These are phyloP conservation scores for Takifugu rubripes DNA, from an alignment of 2,797 vertebrate genomes.

Conservation along the genomic window DNA sequence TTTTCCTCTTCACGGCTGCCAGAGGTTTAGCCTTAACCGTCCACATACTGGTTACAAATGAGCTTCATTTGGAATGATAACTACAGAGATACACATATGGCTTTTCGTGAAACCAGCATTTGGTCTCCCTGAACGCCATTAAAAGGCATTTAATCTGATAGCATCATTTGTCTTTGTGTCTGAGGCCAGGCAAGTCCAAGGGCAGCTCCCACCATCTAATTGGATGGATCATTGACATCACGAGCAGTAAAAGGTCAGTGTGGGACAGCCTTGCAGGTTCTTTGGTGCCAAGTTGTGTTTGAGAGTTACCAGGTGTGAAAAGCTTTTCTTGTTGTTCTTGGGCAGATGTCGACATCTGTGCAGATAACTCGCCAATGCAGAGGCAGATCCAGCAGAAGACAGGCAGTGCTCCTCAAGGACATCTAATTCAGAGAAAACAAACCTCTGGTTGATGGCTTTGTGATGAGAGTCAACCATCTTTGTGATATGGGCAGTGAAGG, in stretches of 20 bases:
- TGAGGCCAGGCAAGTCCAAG: constrained; percentile 79
- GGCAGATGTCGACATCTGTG: constrained; percentile 76
- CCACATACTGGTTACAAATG: constrained; percentile 82
- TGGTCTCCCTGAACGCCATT: constrained; percentile 87
- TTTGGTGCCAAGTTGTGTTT: constrained; percentile 74
- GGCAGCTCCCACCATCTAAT: constrained; percentile 81
- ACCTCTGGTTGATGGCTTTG: constrained; percentile 23
- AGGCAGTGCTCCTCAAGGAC: constrained; percentile 50
- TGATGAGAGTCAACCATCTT: constrained; percentile 31
- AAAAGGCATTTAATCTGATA: constrained; percentile 93
- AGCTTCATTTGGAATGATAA: constrained; percentile 89
- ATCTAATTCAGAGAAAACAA: constrained; percentile 55
- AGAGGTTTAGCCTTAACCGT: constrained; percentile 55
- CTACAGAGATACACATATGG: constrained; percentile 77
- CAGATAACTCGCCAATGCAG: constrained; percentile 50
- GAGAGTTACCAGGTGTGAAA: constrained; percentile 79
- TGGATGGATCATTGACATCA: constrained; percentile 81
- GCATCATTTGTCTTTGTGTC: constrained; percentile 95
- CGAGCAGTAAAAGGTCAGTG: constrained; percentile 75
- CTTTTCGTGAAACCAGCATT: constrained; percentile 70
- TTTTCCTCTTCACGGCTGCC: constrained; percentile 41
- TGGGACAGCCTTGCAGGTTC: constrained; percentile 72
- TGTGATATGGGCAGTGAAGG: constrained; percentile 3
- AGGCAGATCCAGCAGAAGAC: constrained; percentile 57
- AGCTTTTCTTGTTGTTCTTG: constrained; percentile 77